phyloP scores from a whole-genome alignment of 2,797 vertebrate species.

The Capromys pilorides region DNA sequence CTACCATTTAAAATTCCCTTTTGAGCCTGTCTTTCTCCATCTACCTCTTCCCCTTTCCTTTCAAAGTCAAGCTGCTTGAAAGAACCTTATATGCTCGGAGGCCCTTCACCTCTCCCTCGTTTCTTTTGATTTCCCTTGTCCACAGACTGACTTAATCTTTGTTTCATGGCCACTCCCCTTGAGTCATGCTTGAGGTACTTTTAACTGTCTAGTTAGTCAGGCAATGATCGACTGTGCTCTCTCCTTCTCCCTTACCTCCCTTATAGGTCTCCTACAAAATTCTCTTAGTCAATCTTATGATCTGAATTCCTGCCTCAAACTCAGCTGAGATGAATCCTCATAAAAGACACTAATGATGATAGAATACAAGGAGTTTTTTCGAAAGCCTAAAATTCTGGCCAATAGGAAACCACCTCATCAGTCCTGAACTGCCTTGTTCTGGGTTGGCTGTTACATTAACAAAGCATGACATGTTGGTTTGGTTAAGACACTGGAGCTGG shows the following conservation, averaged over 20 bases:
- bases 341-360: background rate
- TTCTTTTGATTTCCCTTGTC: constrained; percentile 18
- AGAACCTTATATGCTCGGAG: background rate
- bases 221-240: background rate
- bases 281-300: background rate
- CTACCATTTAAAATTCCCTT: background rate
- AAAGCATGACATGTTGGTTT: background rate
- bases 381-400: background rate
- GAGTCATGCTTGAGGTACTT: background rate
- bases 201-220: background rate
- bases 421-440: background rate
- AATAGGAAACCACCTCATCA: background rate
- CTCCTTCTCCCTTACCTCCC: background rate
- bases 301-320: background rate
- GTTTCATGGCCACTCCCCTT: background rate
- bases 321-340: background rate
- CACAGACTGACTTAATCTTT: background rate
- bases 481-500: background rate
- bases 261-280: background rate
- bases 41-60: background rate
- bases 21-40: background rate
- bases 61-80: constrained; percentile 51
- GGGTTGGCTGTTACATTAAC: background rate
- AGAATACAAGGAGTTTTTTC: background rate
- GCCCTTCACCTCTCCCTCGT: background rate